Evolutionary conservation across 2,797 vertebrate species (phyloP).

Genomic region (Acomys russatus): DNA sequence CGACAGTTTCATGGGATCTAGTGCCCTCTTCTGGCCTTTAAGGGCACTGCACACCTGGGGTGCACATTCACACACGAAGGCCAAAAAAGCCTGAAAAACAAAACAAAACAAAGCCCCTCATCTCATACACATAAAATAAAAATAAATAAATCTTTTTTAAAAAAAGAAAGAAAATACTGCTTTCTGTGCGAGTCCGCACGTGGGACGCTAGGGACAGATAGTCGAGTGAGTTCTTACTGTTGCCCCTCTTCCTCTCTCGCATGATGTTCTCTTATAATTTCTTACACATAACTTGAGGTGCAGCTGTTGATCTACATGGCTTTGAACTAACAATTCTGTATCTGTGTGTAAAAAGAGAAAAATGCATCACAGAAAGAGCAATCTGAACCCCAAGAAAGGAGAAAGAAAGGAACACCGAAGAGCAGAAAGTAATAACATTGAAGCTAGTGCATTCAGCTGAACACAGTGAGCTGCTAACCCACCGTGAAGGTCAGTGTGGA

Average conservation of each 20-base stretch:
- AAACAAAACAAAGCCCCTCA: no score
- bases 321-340: background rate
- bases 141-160: background rate
- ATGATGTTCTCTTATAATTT: background rate
- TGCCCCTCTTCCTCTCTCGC: background rate
- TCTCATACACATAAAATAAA: background rate
- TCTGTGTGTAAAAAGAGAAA: background rate
- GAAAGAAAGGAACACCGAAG: background rate
- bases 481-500: background rate
- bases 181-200: background rate
- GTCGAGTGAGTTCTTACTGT: background rate
- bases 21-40: background rate
- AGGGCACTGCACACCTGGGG: background rate
- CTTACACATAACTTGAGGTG: background rate
- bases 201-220: background rate
- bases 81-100: background rate
- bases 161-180: background rate
- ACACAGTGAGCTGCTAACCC: background rate
- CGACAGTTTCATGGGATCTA: background rate
- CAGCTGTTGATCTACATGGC: background rate
- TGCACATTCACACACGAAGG: background rate
- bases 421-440: background rate
- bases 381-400: background rate
- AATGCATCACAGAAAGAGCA: background rate
- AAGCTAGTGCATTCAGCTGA: background rate